phyloP scores from a whole-genome alignment of 2,113 vertebrate species.

The Uropsilus gracilis region DNA sequence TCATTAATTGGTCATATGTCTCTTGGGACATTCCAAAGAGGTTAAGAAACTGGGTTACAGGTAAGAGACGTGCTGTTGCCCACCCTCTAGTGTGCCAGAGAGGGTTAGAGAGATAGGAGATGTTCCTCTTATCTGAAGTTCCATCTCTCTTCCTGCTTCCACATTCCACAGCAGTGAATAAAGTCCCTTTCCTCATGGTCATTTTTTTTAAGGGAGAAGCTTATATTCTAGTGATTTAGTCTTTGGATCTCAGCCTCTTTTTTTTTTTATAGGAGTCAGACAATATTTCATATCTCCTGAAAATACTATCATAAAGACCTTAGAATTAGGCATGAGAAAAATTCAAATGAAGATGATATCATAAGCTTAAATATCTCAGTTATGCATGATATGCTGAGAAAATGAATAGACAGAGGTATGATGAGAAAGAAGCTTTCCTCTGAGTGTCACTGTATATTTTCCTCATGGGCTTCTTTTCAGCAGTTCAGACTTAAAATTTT shows the following conservation, averaged over 20 bases:
- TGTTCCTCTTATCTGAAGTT: too few relatives aligned
- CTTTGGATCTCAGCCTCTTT: neutral
- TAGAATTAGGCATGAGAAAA: neutral
- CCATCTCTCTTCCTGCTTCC: too few relatives aligned
- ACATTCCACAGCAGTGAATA: neutral
- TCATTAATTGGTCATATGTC: too few relatives aligned
- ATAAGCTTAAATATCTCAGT: neutral
- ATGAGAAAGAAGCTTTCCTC: neutral
- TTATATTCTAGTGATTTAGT: neutral
- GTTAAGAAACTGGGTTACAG: too few relatives aligned
- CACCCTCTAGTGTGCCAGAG: too few relatives aligned
- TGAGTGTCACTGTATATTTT: neutral
- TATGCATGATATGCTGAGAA: neutral
- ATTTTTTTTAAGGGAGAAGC: neutral
- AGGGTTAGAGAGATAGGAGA: too few relatives aligned
- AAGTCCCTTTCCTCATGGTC: neutral
- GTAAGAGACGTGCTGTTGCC: too few relatives aligned
- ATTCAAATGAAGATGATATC: neutral
- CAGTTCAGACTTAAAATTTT: neutral
- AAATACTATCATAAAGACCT: neutral
- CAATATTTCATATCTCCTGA: neutral
- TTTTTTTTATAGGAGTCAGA: neutral
- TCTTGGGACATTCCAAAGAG: too few relatives aligned
- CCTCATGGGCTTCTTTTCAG: neutral
- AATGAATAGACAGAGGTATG: neutral